These are phyloP conservation scores for Hirudinaria manillensis DNA, from an alignment of 2,888 invertebrate genomes.

Conservation along the genomic window DNA sequence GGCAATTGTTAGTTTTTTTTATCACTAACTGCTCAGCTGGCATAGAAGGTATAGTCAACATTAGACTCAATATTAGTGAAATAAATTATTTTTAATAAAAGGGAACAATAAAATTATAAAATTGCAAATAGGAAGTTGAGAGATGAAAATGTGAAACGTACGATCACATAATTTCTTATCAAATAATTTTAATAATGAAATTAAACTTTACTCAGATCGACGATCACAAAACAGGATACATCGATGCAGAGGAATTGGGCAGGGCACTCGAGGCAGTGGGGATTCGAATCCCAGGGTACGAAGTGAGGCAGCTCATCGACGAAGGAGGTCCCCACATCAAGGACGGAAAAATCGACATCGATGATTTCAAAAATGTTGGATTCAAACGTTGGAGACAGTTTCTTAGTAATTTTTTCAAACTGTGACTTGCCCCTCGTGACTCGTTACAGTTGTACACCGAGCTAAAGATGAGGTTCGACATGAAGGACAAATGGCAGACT, in stretches of 20 bases:
- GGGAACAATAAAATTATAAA: no score
- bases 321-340: slow-evolving; percentile 42
- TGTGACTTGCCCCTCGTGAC: not conserved
- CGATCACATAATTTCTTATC: no score
- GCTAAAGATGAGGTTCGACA: slow-evolving; percentile 75
- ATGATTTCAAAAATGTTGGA: slow-evolving; percentile 73
- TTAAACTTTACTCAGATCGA: slow-evolving; percentile 35
- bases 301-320: slow-evolving; percentile 73
- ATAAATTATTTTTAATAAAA: no score
- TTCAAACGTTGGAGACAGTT: not conserved
- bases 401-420: not conserved
- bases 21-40: no score
- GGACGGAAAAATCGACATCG: slow-evolving; percentile 72
- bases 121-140: no score
- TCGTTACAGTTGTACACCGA: slow-evolving; percentile 68
- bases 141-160: no score
- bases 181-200: no score
- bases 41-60: no score
- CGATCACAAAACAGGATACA: slow-evolving; percentile 76
- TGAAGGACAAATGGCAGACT: slow-evolving; percentile 86
- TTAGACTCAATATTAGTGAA: no score
- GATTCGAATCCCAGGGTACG: slow-evolving; percentile 89
- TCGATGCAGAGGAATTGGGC: slow-evolving; percentile 82
- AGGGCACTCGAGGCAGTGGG: slow-evolving; percentile 84
- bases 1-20: no score